Base-by-base conservation (phyloP, 1,140 invertebrate species). In the Anadara kagoshimensis region DNA sequence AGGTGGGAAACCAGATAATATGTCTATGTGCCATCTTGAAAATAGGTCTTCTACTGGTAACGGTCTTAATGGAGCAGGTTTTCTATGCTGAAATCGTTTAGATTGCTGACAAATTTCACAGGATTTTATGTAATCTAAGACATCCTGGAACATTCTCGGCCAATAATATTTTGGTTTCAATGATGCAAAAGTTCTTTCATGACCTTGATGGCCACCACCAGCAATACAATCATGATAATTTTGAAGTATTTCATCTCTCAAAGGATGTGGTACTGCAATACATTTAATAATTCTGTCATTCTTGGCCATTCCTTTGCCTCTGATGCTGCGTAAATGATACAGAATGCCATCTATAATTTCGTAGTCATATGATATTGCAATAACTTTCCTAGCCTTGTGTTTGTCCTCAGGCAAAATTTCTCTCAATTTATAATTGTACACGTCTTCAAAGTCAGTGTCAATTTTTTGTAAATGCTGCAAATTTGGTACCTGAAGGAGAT, bases 11-110 rank as follows among this genome's bases (percentile, higher is more conserved):
- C 69, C 76, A 56, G 72, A 73, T 12, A 80, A 14, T 24, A 80
- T 69, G 26, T 79, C 74, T 16, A 79, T 74, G 36, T 78, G 73
- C 22, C 53, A 54, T n/a, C 71, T 11, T 3, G 43, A 22, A 62
- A 81, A 81, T 12, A 61, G 22, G 18, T 67, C 68, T 57, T 69
- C 59, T 7, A 63, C 49, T 45, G 67, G 71, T 16, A 73, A 26
- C 0, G 69, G 68, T 26, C 57, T 20, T 20, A 74, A 18, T 18
- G 72, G 69, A 20, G 63, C 53, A 29, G 26, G 20, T 56, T 14
- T 49, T 29, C 54, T 7, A 36, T 66, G 41, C 4, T 51, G 41
- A 16, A 29, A 1, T 26, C 65, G 58, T 51, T 74, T 61, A 3
- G 62, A 47, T n/a, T n/a, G n/a, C n/a, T n/a, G n/a, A n/a, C n/a